Conservation (phyloP, 2,113 vertebrate genomes). For the Pteruthius melanotis region DNA sequence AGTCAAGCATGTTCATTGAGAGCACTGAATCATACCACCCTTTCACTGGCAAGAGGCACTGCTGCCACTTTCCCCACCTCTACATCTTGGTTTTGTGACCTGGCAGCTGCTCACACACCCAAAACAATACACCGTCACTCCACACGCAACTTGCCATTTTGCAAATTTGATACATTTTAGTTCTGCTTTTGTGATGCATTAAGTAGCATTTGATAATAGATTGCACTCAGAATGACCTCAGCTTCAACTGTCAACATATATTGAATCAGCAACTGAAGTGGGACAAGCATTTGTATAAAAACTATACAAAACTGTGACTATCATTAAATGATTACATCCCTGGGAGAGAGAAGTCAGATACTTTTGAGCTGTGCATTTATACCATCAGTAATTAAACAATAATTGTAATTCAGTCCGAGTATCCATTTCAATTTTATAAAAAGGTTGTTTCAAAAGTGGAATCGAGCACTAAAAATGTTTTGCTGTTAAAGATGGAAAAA, state of each 20-base stretch:
- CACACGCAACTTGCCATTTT: not conserved
- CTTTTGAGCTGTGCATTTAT: not conserved
- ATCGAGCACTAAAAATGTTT: not conserved
- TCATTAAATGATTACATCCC: not conserved
- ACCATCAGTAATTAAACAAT: not conserved
- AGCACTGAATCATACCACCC: not conserved
- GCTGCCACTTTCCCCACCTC: not conserved
- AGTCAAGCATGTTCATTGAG: not conserved
- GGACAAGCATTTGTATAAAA: not conserved
- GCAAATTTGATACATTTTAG: not conserved
- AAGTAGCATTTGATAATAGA: not conserved
- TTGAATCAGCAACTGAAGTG: not conserved
- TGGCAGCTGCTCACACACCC: not conserved
- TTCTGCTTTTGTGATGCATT: not conserved
- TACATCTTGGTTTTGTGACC: not conserved
- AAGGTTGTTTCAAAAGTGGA: not conserved
- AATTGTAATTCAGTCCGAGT: fast-evolving
- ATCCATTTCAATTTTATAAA: not conserved
- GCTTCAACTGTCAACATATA: not conserved
- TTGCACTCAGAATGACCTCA: not conserved
- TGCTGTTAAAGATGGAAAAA: not conserved
- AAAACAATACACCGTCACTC: not conserved
- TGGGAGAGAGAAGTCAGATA: not conserved
- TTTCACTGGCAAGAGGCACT: not conserved
- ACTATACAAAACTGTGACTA: not conserved